Conservation (phyloP, 2,888 invertebrate species). For the Hypselothyrea guttata region DNA sequence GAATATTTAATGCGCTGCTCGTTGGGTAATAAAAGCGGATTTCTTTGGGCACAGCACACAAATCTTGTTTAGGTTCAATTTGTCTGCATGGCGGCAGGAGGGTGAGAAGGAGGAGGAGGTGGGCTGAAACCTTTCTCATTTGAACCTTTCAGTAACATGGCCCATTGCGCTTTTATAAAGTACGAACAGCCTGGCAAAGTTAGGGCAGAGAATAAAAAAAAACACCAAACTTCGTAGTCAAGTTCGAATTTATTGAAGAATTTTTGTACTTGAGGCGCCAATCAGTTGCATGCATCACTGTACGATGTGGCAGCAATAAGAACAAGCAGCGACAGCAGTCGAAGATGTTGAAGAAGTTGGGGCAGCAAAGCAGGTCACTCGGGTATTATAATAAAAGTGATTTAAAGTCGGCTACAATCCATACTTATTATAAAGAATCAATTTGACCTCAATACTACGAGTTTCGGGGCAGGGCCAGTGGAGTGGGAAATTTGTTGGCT, state of each 20-base stretch:
- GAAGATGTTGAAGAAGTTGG: background rate
- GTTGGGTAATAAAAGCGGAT: constrained; percentile 66
- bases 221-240: constrained; percentile 37
- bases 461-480: background rate
- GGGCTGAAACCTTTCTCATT: no score
- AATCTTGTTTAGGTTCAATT: constrained; percentile 65
- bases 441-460: constrained; percentile 54
- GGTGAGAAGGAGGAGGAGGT: background rate
- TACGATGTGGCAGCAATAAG: constrained; percentile 12
- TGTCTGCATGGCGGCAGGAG: constrained; percentile 1
- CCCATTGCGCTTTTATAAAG: constrained; percentile 47
- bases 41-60: constrained; percentile 54
- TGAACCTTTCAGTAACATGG: constrained; percentile 13
- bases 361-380: constrained; percentile 24
- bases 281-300: constrained; percentile 68
- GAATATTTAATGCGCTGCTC: constrained; percentile 69
- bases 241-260: constrained; percentile 50
- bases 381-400: constrained; percentile 58
- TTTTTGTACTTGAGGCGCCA: constrained; percentile 56
- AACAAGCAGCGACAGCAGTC: constrained; percentile 28
- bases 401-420: constrained; percentile 58
- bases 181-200: constrained; percentile 35
- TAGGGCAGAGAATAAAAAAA: constrained; percentile 32
- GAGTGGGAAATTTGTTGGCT: constrained; percentile 15
- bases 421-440: constrained; percentile 64